Evolutionary conservation across 1,140 invertebrate genomes (phyloP), one percentile per base, ranked within the genome.

Genomic region (fruit fly (Drosophila melanogaster)): DNA sequence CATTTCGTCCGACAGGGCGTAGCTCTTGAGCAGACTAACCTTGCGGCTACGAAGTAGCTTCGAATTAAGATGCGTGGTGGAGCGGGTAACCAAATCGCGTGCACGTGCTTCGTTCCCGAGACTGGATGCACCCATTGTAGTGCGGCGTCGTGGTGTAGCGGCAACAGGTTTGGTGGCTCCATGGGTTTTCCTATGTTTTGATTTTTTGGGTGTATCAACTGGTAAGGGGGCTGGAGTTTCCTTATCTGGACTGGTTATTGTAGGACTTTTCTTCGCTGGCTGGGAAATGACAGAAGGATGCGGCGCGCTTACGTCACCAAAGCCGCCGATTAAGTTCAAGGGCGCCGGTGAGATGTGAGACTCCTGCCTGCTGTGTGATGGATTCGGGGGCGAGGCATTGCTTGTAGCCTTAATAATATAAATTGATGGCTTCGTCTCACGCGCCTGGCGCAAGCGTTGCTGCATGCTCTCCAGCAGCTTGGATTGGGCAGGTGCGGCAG

Each of bases 371-470:
- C n/a, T 8, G 2, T 40, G 38, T 11, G 24, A 15, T 30, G 53
- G 24, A 1, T 38, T 5, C 6, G 12, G 33, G 4, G 14, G 40
- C n/a, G 40, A 35, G 12, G 54, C 59, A 59, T 89, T 76, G 19
- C 73, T 73, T 26, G 81, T 49, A 0, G 90, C 49, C 69, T 91
- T 53, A 8, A 91, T 85, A 40, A 91, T 91, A 49, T 78, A 91
- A 15, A 91, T 91, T 26, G 81, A 80, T 1, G 90, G 90, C 53
- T 91, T 86, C 1, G 78, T 55, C 53, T 90, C 79, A 17, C 90
- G 90, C 19, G 90, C 77, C 51, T 78, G 67, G 15, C 79, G 79
- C 58, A 91, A 58, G 19, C 85, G 81, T 46, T 70, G 58, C 49
- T 91, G 84, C 50, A 91, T 83, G 6, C 53, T 51, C 38, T 81